These are phyloP conservation scores for Odontomachus brunneus DNA, from an alignment of 1,140 invertebrate species.

Conservation along the genomic window DNA sequence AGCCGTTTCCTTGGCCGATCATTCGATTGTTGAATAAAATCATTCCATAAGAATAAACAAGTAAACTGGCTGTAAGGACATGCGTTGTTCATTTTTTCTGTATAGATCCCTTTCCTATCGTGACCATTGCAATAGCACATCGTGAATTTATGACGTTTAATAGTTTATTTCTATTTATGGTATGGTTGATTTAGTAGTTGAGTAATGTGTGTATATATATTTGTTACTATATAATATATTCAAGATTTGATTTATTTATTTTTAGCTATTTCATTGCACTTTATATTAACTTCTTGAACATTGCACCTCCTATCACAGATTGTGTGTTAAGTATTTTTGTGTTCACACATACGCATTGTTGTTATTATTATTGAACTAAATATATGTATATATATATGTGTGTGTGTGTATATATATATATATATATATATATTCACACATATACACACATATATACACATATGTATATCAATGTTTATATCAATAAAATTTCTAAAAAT, in stretches of 20 bases:
- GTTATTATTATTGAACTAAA: slow-evolving; percentile 30
- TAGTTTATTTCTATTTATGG: neutral
- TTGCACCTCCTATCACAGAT: slow-evolving; percentile 66
- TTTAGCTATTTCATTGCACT: slow-evolving; percentile 45
- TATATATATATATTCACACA: too few species aligned
- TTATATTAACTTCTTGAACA: slow-evolving; percentile 35
- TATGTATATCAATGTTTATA: slow-evolving; percentile 27
- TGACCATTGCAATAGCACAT: neutral
- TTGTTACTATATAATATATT: slow-evolving; percentile 41
- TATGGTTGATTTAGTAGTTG: too few species aligned
- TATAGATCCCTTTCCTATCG: neutral
- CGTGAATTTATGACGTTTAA: neutral
- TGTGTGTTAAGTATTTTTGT: slow-evolving; percentile 48
- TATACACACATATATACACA: too few species aligned
- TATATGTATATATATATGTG: slow-evolving; percentile 22
- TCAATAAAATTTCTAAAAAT: slow-evolving; percentile 57
- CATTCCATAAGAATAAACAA: slow-evolving; percentile 47
- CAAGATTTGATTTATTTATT: slow-evolving; percentile 43
- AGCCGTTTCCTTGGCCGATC: slow-evolving; percentile 5
- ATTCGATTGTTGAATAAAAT: slow-evolving; percentile 25
- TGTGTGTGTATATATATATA: neutral
- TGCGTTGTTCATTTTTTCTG: neutral
- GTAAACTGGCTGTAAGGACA: neutral
- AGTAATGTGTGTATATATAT: slow-evolving; percentile 24
- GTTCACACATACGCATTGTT: slow-evolving; percentile 14